Evolutionary conservation across 2,888 invertebrate genomes (phyloP).

Genomic region (Xanthia togata): DNA sequence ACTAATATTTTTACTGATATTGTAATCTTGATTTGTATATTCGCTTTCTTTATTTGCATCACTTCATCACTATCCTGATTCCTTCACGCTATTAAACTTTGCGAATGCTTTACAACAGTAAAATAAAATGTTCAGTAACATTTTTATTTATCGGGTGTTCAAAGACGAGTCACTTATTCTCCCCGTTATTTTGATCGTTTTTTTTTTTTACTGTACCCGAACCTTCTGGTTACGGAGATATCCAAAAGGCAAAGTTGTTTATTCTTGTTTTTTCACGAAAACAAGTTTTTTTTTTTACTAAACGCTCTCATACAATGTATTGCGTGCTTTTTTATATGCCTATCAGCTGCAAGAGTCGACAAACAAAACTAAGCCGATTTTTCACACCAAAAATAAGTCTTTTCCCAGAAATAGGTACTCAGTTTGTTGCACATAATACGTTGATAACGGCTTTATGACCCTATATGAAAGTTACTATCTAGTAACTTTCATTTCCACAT

Average conservation of each 20-base stretch:
- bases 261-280: neutral
- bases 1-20: conserved; percentile 27
- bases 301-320: no score
- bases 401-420: neutral
- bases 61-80: neutral
- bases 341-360: no score
- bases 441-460: neutral
- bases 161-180: no score
- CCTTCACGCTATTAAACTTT: neutral
- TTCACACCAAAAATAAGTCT: neutral
- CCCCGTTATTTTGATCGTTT: neutral
- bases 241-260: neutral
- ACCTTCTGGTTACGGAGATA: neutral
- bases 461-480: no score
- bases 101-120: conserved; percentile 27
- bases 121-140: neutral
- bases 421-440: neutral
- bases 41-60: conserved; percentile 23
- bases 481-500: neutral
- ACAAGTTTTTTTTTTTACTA: no score
- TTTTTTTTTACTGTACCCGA: neutral
- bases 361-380: neutral
- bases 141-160: neutral
- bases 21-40: conserved; percentile 33
- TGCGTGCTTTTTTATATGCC: no score